These are phyloP conservation scores for Tetrapedia diversipes DNA, from an alignment of 2,888 invertebrate genomes.

Conservation along the genomic window DNA sequence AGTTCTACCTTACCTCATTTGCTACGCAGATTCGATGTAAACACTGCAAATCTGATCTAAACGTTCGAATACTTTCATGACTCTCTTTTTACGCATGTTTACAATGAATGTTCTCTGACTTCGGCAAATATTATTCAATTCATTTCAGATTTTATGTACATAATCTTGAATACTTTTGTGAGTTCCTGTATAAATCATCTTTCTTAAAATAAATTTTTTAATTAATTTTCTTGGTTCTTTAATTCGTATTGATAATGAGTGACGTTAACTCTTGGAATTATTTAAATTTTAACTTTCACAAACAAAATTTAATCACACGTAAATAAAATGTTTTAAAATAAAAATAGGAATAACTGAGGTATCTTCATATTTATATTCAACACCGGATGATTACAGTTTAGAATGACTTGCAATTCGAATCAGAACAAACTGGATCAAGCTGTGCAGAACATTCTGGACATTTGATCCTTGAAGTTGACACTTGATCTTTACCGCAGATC, in stretches of 20 bases:
- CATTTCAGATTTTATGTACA: too few species aligned
- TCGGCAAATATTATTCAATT: too few species aligned
- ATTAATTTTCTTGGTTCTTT: not conserved
- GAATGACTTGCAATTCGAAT: not conserved
- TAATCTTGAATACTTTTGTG: too few species aligned
- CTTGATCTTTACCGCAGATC: slow-evolving; percentile 6
- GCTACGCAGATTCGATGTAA: too few species aligned
- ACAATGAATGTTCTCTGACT: too few species aligned
- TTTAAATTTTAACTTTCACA: not conserved
- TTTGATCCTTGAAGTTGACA: slow-evolving; percentile 10
- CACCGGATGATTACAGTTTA: not conserved
- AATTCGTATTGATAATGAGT: not conserved
- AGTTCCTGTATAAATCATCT: too few species aligned
- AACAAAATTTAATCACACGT: not conserved
- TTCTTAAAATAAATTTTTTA: not conserved
- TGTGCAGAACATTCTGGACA: not conserved
- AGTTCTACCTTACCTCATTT: too few species aligned
- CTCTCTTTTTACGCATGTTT: too few species aligned
- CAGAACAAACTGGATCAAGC: not conserved
- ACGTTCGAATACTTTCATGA: too few species aligned
- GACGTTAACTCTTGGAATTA: not conserved
- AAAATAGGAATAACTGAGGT: not conserved
- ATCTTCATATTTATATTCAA: not conserved
- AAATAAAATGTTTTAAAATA: not conserved
- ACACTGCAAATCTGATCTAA: too few species aligned